A percentile compares a stretch with the other conserved stretches of the same genome.
These are phyloP conservation scores for Centrocercus urophasianus DNA, from an alignment of 2,113 vertebrate genomes.

Conservation along the genomic window DNA sequence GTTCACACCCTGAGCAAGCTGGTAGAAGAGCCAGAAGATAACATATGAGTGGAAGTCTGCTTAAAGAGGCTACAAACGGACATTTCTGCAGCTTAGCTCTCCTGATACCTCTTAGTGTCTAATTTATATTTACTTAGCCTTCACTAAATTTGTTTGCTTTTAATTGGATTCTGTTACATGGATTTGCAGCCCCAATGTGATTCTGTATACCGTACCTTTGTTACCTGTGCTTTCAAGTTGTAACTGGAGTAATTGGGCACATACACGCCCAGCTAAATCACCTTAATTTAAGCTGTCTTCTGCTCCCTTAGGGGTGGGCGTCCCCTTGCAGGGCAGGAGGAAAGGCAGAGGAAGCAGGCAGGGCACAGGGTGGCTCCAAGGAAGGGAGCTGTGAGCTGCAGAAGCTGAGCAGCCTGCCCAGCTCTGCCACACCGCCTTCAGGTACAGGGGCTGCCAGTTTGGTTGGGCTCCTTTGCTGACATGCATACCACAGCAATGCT, in stretches of 20 bases:
- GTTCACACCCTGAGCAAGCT: background rate
- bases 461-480: background rate
- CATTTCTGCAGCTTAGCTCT: background rate
- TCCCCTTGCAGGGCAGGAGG: background rate
- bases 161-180: background rate
- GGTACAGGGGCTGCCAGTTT: no score
- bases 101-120: background rate
- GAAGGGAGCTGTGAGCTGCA: background rate
- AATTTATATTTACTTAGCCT: background rate
- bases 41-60: background rate
- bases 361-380: background rate
- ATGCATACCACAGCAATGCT: rapidly evolving
- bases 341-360: background rate
- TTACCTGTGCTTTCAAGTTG: background rate
- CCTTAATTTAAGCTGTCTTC: background rate
- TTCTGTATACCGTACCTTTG: background rate
- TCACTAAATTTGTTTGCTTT: background rate
- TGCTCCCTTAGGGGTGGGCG: rapidly evolving
- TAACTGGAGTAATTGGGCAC: background rate
- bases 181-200: background rate
- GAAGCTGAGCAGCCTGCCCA: background rate
- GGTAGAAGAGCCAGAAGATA: background rate
- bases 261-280: background rate
- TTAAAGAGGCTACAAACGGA: background rate
- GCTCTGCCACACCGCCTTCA: background rate